Evolutionary conservation across 2,888 invertebrate genomes (phyloP).

Genomic region (Ectemnius continuus): DNA sequence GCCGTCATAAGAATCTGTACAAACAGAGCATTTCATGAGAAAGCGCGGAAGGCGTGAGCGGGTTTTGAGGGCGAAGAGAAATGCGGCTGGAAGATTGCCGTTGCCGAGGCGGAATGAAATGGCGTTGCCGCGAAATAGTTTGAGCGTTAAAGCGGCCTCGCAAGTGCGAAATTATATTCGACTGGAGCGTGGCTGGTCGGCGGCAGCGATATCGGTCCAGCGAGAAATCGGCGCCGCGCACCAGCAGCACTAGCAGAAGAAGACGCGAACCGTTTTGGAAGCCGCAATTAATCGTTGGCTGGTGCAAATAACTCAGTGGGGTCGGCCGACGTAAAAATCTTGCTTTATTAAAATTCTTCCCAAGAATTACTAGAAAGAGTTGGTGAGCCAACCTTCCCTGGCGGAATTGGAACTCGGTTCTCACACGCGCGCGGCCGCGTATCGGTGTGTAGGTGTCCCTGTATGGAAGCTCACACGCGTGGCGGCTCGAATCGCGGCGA

Average conservation of each 20-base stretch:
- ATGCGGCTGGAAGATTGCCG: no score
- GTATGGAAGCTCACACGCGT: no score
- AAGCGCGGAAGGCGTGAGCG: no score
- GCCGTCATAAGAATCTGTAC: no score
- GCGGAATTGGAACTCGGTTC: neutral
- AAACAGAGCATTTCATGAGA: no score
- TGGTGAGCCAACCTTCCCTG: neutral
- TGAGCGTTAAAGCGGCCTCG: neutral
- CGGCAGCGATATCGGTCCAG: neutral
- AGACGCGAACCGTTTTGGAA: no score
- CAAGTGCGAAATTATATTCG: neutral
- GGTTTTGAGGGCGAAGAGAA: no score
- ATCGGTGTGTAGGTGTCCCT: neutral
- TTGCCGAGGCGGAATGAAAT: no score
- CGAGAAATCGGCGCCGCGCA: neutral
- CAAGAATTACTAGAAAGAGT: neutral
- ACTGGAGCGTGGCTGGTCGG: neutral
- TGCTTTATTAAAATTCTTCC: constrained; percentile 8
- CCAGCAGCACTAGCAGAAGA: neutral
- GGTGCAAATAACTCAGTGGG: no score
- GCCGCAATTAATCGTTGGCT: no score
- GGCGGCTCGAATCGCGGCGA: neutral
- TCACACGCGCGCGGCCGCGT: neutral
- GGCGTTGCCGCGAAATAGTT: no score
- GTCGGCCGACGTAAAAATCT: constrained; percentile 1